Conservation (phyloP, 1,140 invertebrate genomes). For the Aphelinus atriplicis region DNA sequence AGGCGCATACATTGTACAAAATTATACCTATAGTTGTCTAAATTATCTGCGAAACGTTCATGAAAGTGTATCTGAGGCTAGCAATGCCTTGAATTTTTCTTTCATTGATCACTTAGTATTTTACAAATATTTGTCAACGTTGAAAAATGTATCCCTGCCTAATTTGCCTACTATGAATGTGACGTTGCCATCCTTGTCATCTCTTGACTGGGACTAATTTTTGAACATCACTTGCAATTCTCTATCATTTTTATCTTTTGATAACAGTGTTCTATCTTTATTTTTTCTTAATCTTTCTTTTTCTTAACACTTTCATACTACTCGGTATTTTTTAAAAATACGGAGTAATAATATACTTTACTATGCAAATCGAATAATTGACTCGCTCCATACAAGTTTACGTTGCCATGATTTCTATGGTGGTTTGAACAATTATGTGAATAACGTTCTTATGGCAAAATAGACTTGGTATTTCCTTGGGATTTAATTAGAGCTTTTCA, state of each 20-base stretch:
- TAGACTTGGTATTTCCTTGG: too few species aligned
- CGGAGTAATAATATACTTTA: too few species aligned
- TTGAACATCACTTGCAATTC: constrained; percentile 8
- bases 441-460: too few species aligned
- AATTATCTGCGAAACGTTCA: constrained; percentile 60
- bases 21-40: constrained; percentile 58
- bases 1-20: constrained; percentile 62
- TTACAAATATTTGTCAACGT: constrained; percentile 53
- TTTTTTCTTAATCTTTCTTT: constrained; percentile 3
- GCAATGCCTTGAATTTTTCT: constrained; percentile 50
- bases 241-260: too few species aligned
- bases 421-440: too few species aligned
- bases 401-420: too few species aligned
- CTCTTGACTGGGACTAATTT: constrained; percentile 53
- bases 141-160: constrained; percentile 52
- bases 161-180: constrained; percentile 51
- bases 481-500: too few species aligned
- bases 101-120: constrained; percentile 53
- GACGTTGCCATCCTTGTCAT: constrained; percentile 51
- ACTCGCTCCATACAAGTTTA: too few species aligned
- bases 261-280: constrained; percentile 2
- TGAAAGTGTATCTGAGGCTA: constrained; percentile 56
- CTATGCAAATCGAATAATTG: too few species aligned
- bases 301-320: too few species aligned
- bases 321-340: too few species aligned